Base-by-base conservation (phyloP, 2,888 invertebrate species). In the Epirrhoe alternata region DNA sequence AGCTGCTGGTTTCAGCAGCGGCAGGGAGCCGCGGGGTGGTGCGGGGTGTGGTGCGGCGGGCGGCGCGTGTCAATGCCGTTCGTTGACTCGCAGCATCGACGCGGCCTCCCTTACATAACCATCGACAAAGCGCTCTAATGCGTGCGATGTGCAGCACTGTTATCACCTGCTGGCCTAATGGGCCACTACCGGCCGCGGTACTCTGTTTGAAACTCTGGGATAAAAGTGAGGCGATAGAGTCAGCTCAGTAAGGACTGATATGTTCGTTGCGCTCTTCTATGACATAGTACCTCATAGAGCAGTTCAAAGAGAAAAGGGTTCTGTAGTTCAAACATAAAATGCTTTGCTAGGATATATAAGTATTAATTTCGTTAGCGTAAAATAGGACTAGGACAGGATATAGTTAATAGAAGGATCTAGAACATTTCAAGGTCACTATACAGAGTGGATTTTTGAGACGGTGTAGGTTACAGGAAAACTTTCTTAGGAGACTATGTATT, bases 91-190 rank as follows among this genome's bases (percentile, higher is more conserved):
- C 79, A 86, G 86, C 89, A 87, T 86, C 90, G 90, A 77, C 85
- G 88, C 86, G 92, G 92, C 91, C 92, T 87, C 86, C 86, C 92
- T 93, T 93, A 93, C 92, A 93, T 93, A 93, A 92, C 91, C 90
- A 89, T 80, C 92, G 88, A 91, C 92, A 90, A 91, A 88, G 85
- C 87, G 86, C 79, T 84, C 82, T 82, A 87, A 85, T 88, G 89
- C 89, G 87, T 90, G 86, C 79, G 86, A 87, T 89, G 87, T 88
- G 83, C 86, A 74, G 74, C 77, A 75, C 77, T 73, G 76, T 74
- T 64, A 68, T 64, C 68, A 68, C 64, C 58, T 64, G 67, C 66
- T 49, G 52, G 60, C 68, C 57, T 68, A 68, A 68, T 68, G 68
- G 64, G 61, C 16, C 50, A 68, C 64, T 68, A 68, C 68, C 62